Conservation (phyloP, 2,113 vertebrate species). For the Heliornis fulica region DNA sequence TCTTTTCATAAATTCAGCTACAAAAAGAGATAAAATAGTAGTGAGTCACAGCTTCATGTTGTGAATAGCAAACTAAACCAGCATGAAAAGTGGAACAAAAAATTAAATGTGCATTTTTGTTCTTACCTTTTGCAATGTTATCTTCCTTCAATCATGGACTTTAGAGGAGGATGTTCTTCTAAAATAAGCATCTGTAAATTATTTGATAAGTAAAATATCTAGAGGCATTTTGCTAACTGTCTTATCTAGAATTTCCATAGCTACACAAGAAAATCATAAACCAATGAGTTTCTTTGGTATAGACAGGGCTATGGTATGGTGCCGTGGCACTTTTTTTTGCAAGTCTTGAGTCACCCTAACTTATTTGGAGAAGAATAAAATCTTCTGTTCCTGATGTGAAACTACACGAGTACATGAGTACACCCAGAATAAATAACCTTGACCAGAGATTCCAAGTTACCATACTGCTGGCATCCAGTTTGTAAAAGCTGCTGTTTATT, state of each 20-base stretch:
- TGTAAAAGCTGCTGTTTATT: neutral
- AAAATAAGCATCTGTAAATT: neutral
- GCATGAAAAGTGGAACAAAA: neutral
- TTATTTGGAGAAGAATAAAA: neutral
- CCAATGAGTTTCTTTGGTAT: neutral
- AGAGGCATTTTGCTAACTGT: neutral
- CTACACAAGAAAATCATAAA: neutral
- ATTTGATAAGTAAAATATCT: neutral
- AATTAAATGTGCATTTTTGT: neutral
- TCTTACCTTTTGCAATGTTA: neutral
- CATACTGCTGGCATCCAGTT: neutral
- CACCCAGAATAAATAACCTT: neutral
- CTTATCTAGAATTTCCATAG: neutral
- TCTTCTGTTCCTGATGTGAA: neutral
- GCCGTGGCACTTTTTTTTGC: neutral
- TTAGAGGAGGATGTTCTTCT: neutral
- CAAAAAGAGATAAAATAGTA: neutral
- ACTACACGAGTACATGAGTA: neutral
- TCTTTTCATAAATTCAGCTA: neutral
- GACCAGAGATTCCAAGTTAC: neutral
- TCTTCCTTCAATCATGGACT: neutral
- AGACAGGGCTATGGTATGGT: neutral
- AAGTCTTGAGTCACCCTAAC: neutral
- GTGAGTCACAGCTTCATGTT: neutral
- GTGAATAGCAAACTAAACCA: neutral